Percentiles rank a stretch among this genome's conserved stretches.
phyloP scores from a whole-genome alignment of 2,113 vertebrate genomes.

The Clarias macrocephalus region DNA sequence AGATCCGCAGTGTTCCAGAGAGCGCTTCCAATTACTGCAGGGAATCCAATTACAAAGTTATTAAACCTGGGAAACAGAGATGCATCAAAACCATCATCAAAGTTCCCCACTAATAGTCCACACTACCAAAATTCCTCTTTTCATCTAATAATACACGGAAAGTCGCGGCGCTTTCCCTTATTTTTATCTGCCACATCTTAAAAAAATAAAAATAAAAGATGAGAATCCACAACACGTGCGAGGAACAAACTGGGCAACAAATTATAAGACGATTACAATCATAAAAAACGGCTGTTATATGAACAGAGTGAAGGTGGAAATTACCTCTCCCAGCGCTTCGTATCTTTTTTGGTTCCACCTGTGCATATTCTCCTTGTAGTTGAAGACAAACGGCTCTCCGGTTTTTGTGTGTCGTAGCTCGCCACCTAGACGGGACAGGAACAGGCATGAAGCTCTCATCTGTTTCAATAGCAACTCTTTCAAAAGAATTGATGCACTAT shows the following conservation, averaged over 20 bases:
- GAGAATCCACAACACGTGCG: not conserved
- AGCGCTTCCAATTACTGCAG: slow-evolving; percentile 49
- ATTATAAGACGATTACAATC: slow-evolving; percentile 13
- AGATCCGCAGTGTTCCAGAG: slow-evolving; percentile 38
- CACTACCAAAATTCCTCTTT: slow-evolving; percentile 22
- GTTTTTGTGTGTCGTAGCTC: slow-evolving; percentile 91
- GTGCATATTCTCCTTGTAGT: slow-evolving; percentile 93
- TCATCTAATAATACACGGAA: slow-evolving; percentile 37
- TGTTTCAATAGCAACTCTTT: not conserved
- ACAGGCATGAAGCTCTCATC: not conserved
- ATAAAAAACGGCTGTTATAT: not conserved
- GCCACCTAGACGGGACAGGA: slow-evolving; percentile 69
- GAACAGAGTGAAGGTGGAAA: slow-evolving; percentile 7
- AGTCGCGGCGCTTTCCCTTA: slow-evolving; percentile 10
- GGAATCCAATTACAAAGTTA: slow-evolving; percentile 56
- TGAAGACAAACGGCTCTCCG: slow-evolving; percentile 93
- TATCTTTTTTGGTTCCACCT: slow-evolving; percentile 99
- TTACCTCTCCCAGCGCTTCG: slow-evolving; percentile 97
- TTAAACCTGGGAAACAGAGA: slow-evolving; percentile 51
- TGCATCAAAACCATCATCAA: slow-evolving; percentile 51
- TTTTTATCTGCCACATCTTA: slow-evolving; percentile 31
- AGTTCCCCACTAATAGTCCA: slow-evolving; percentile 40
- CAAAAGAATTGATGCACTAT: not conserved
- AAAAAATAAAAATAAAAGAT: not conserved
- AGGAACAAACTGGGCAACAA: slow-evolving; percentile 17